Evolutionary conservation across 2,113 vertebrate genomes (phyloP).

Genomic region (Scortum barcoo): DNA sequence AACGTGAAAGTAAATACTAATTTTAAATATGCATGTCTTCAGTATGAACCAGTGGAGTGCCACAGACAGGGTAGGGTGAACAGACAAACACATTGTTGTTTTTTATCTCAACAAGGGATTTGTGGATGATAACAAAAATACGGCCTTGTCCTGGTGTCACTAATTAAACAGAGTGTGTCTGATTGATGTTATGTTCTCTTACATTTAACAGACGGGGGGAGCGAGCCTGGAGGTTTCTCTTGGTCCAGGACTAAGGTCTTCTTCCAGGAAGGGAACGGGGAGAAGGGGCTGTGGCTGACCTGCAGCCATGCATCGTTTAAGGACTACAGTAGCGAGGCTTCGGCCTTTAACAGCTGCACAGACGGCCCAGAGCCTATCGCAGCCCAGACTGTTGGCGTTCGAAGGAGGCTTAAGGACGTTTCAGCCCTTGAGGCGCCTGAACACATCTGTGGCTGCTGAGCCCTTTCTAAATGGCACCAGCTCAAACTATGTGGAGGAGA

Average conservation of each 20-base stretch:
- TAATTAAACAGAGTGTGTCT: too few relatives aligned
- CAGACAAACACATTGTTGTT: background rate
- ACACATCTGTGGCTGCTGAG: slow-evolving; percentile 87
- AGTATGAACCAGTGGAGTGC: background rate
- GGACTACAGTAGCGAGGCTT: slow-evolving; percentile 90
- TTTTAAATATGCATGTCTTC: background rate
- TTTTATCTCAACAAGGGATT: too few relatives aligned
- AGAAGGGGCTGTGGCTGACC: slow-evolving; percentile 56
- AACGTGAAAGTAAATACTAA: background rate
- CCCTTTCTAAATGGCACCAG: slow-evolving; percentile 94
- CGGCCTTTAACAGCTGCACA: slow-evolving; percentile 89
- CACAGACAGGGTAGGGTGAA: background rate
- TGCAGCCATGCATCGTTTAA: slow-evolving; percentile 91
- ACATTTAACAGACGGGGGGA: background rate
- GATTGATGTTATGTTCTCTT: background rate
- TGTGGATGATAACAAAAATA: background rate
- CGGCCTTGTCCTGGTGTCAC: background rate
- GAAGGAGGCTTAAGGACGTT: slow-evolving; percentile 87
- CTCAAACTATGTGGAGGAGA: slow-evolving; percentile 96
- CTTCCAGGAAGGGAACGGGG: background rate
- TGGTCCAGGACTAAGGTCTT: slow-evolving; percentile 1
- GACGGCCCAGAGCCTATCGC: slow-evolving; percentile 84
- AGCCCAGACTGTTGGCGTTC: slow-evolving; percentile 74
- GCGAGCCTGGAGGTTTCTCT: background rate
- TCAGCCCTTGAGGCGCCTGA: slow-evolving; percentile 84